Base-by-base conservation (phyloP, 2,113 vertebrate genomes). In the Labeo catla region DNA sequence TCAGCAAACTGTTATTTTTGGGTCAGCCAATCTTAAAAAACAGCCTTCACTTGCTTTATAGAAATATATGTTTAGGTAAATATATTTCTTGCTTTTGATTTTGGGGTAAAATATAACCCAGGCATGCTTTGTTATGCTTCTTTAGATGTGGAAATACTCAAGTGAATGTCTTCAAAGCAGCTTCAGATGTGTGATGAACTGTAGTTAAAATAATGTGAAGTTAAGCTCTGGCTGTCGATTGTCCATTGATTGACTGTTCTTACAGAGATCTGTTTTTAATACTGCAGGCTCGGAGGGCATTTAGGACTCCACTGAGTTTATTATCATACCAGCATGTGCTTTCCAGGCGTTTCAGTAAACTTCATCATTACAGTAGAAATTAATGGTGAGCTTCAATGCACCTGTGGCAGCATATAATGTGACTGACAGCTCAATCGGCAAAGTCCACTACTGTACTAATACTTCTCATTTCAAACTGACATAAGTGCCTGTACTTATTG, bases 181-280 rank as follows among this genome's bases (percentile, higher is more conserved):
- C 54, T 57, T 79, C 36, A 61, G 57, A 63, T 63, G 54, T 80
- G 54, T 63, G 57, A 45, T 80, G 57, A 80, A 80, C 8, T 63
- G 77, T 80, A 8, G n/a, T 28, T 74, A 76, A 80, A 45, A 15
- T 63, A 80, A 12, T 63, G 77, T 23, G 61, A 43, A 57, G 36
- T 61, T 36, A 61, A 79, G 77, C 19, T 79, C 54, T 79, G 54
- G 36, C 6, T 79, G 77, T 79, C 54, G 7, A n/a, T 49, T 34
- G 9, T 36, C 50, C 36, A 54, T 68, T 68, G 84, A 78, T 23
- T 16, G 47, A 85, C 45, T 43, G 19, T 23, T 57, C 45, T 16
- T 84, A 65, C 19, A 21, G 45, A 57, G 74, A 50, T 57, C 74
- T 43, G 54, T 13, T 39, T 43, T 36, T 59, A 76, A 84, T 63